Conservation (phyloP, 2,113 vertebrate genomes). For the Halichoeres trimaculatus region DNA sequence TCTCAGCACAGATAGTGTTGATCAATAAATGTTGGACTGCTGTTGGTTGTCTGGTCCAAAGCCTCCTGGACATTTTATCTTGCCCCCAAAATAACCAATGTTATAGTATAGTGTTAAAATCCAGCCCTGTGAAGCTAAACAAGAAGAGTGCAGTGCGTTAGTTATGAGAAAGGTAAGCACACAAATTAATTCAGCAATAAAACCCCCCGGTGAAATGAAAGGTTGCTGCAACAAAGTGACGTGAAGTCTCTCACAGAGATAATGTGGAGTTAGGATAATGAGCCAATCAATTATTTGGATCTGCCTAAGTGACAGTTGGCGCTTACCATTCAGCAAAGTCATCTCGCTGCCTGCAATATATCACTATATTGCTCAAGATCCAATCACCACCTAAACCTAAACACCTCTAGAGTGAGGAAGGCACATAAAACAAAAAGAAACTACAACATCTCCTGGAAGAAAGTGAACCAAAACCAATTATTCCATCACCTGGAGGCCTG, state of each 20-base stretch:
- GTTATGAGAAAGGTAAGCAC: slow-evolving; percentile 41
- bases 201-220: slow-evolving; percentile 58
- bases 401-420: slow-evolving; percentile 43
- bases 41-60: slow-evolving; percentile 1
- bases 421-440: slow-evolving; percentile 55
- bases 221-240: slow-evolving; percentile 49
- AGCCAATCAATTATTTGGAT: slow-evolving; percentile 73
- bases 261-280: slow-evolving; percentile 62
- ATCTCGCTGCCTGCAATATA: slow-evolving; percentile 45
- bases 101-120: slow-evolving; percentile 1
- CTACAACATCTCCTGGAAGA: slow-evolving; percentile 59
- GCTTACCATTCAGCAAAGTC: slow-evolving; percentile 45
- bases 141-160: slow-evolving; percentile 37
- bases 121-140: slow-evolving; percentile 4
- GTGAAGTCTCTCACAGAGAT: slow-evolving; percentile 54
- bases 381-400: slow-evolving; percentile 26
- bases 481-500: slow-evolving; percentile 71
- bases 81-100: background rate
- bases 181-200: slow-evolving; percentile 54
- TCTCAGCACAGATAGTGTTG: slow-evolving; percentile 28
- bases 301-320: slow-evolving; percentile 66
- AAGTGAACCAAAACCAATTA: slow-evolving; percentile 76
- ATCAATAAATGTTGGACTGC: slow-evolving; percentile 24
- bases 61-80: background rate
- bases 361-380: slow-evolving; percentile 50